These are phyloP conservation scores for Umimayanthus chanpuru DNA, from an alignment of 92 coral and sea anemone genomes.

Conservation along the genomic window DNA sequence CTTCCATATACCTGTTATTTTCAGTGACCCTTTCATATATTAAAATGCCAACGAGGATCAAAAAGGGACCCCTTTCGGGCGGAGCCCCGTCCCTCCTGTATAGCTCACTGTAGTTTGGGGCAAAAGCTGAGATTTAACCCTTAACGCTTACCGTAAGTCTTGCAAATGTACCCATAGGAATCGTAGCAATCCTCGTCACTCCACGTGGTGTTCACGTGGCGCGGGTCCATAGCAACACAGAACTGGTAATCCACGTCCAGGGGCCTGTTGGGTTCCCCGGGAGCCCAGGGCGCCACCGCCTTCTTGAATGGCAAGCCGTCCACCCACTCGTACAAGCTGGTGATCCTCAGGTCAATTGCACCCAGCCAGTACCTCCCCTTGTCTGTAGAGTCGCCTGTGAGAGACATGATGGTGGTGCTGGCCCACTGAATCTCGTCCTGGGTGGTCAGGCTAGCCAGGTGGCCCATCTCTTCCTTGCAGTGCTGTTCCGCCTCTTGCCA, in stretches of 20 bases:
- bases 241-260: constrained; percentile 48
- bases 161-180: constrained; percentile 55
- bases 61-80: too few species aligned
- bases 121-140: not conserved
- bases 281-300: constrained; percentile 78
- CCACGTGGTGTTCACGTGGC: constrained; percentile 56
- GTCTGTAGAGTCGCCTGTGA: constrained; percentile 43
- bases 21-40: too few species aligned
- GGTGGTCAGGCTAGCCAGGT: constrained; percentile 63
- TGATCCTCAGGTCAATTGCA: constrained; percentile 67
- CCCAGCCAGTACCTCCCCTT: constrained; percentile 80
- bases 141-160: not conserved
- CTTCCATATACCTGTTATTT: too few species aligned
- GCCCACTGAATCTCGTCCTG: constrained; percentile 66
- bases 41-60: too few species aligned
- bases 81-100: too few species aligned
- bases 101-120: too few species aligned
- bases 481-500: constrained; percentile 80
- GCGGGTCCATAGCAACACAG: constrained; percentile 71
- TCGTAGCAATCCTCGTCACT: constrained; percentile 77
- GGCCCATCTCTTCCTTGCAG: constrained; percentile 71
- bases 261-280: constrained; percentile 80
- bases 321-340: constrained; percentile 72
- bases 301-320: constrained; percentile 72
- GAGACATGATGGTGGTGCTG: constrained; percentile 43